phyloP scores from a whole-genome alignment of 2,797 vertebrate genomes.

The Staurois parvus region DNA sequence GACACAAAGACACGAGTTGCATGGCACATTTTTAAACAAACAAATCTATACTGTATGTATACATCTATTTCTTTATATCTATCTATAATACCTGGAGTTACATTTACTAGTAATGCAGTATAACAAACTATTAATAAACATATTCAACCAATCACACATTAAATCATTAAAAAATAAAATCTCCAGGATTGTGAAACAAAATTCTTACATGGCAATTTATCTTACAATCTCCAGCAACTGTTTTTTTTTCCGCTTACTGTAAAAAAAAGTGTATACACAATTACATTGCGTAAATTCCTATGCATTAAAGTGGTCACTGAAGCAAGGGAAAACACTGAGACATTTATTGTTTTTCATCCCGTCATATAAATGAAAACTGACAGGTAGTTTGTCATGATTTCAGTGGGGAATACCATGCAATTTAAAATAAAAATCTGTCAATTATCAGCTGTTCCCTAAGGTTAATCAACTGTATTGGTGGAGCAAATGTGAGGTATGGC shows the following conservation, averaged over 20 bases:
- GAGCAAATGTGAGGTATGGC: constrained; percentile 13
- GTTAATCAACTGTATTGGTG: constrained; percentile 37
- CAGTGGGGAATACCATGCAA: constrained; percentile 63
- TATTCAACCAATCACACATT: neutral
- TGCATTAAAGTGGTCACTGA: constrained; percentile 58
- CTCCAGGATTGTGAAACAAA: neutral
- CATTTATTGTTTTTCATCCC: constrained; percentile 62
- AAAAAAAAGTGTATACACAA: constrained; percentile 10
- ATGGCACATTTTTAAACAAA: too few species aligned
- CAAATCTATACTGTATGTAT: too few species aligned
- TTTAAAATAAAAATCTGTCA: constrained; percentile 56
- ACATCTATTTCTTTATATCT: too few species aligned
- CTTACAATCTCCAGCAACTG: neutral
- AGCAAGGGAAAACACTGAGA: constrained; percentile 58
- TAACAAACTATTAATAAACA: neutral
- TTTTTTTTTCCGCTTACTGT: constrained; percentile 14
- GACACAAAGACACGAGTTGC: too few species aligned
- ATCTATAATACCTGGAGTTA: too few species aligned
- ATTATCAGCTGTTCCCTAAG: constrained; percentile 47
- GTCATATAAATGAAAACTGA: constrained; percentile 63
- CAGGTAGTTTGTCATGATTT: constrained; percentile 61
- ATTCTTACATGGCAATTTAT: neutral
- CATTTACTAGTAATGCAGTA: too few species aligned
- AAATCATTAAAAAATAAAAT: neutral
- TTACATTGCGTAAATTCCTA: constrained; percentile 25